These are phyloP conservation scores for Morelia viridis DNA, from an alignment of 2,797 vertebrate genomes.

Conservation along the genomic window DNA sequence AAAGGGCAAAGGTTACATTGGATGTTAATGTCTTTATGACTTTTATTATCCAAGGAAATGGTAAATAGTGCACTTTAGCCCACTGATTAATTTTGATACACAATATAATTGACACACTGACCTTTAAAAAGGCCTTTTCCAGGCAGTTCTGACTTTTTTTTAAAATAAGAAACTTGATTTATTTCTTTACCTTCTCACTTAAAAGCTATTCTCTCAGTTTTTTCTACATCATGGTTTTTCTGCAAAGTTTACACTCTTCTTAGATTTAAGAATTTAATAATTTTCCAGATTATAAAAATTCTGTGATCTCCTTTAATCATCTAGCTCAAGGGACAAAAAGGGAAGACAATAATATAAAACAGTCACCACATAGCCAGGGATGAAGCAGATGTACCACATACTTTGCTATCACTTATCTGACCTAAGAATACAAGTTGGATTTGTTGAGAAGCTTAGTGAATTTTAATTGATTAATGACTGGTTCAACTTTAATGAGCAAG, in stretches of 20 bases:
- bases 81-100: not conserved
- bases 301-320: not conserved
- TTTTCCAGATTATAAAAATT: not conserved
- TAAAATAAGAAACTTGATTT: not conserved
- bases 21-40: not conserved
- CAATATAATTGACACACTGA: not conserved
- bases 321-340: not conserved
- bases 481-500: not conserved
- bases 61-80: not conserved
- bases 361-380: not conserved
- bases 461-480: not conserved
- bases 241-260: not conserved
- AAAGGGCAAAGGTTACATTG: not conserved
- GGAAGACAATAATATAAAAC: not conserved
- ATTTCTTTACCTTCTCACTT: not conserved
- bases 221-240: not conserved
- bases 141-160: not conserved
- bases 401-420: not conserved
- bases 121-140: not conserved
- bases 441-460: not conserved
- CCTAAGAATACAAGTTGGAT: not conserved
- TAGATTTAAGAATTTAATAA: not conserved
- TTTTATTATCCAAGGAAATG: not conserved
- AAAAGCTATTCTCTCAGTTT: not conserved
- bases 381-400: not conserved